A percentile compares a stretch with the other conserved stretches of the same genome.
phyloP scores from a whole-genome alignment of 64 coral and sea anemone species.

The Pachyseris speciosa region DNA sequence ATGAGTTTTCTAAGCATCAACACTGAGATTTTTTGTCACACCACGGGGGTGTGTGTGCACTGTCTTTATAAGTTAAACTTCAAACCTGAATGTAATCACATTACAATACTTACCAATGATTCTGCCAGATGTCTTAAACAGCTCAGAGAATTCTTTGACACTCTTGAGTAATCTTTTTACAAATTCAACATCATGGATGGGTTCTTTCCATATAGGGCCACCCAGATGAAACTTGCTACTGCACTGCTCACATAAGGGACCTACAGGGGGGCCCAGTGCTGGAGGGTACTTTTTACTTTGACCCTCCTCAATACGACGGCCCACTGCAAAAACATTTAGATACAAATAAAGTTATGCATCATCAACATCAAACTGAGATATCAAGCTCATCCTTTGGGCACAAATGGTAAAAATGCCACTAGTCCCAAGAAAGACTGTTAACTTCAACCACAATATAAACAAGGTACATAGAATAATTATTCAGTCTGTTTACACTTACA shows the following conservation, averaged over 20 bases:
- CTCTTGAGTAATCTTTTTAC: constrained; percentile 55
- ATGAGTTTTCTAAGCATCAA: too few relatives aligned
- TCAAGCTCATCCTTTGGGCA: too few relatives aligned
- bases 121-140: constrained; percentile 91
- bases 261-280: constrained; percentile 84
- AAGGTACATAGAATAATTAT: too few relatives aligned
- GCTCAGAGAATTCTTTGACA: constrained; percentile 60
- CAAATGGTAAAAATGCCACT: too few relatives aligned
- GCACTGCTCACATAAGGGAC: constrained; percentile 84
- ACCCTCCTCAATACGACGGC: constrained; percentile 91
- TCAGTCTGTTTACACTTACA: too few relatives aligned
- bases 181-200: constrained; percentile 84
- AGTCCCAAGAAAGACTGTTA: too few relatives aligned
- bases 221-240: constrained; percentile 84
- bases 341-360: too few relatives aligned
- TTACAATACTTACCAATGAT: constrained; percentile 75
- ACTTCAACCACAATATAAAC: too few relatives aligned
- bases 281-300: constrained; percentile 91
- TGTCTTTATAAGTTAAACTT: too few relatives aligned
- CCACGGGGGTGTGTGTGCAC: too few relatives aligned
- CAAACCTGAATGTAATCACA: neutral
- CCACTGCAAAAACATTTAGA: constrained; percentile 61
- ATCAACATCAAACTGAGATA: too few relatives aligned
- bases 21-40: too few relatives aligned
- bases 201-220: constrained; percentile 91